Evolutionary conservation across 1,140 invertebrate genomes (phyloP).

Genomic region (Delia radicum): DNA sequence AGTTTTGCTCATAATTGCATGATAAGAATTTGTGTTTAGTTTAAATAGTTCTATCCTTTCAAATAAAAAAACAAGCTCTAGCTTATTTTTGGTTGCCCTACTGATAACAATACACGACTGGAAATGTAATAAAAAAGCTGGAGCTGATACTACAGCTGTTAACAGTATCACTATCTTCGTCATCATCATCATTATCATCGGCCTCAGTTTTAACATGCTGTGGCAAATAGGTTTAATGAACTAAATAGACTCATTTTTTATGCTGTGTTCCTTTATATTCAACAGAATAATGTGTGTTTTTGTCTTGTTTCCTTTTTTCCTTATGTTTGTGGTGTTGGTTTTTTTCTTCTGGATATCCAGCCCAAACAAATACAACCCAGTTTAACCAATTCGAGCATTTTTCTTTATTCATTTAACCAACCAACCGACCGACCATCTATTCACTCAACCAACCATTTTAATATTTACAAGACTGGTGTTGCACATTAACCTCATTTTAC

Average conservation of each 20-base stretch:
- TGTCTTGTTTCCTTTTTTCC: background rate
- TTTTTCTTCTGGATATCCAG: background rate
- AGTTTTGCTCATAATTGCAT: no score
- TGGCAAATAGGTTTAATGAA: background rate
- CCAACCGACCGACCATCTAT: background rate
- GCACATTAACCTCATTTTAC: conserved; percentile 4
- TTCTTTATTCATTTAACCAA: background rate
- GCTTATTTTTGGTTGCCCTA: no score
- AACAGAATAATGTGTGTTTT: no score
- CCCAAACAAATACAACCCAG: background rate
- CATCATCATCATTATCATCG: background rate
- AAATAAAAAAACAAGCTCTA: no score
- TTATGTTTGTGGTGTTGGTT: background rate
- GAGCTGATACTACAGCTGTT: no score
- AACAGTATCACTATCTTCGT: no score
- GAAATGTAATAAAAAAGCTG: no score
- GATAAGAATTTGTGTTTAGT: no score
- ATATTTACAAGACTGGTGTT: background rate
- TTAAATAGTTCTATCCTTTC: no score
- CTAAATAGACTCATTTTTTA: background rate
- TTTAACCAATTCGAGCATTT: background rate
- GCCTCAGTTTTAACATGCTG: no score
- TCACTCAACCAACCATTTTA: background rate
- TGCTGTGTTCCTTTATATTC: background rate
- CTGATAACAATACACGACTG: no score